Conservation (phyloP, 1,140 invertebrate genomes). For the Apolygus lucorum region DNA sequence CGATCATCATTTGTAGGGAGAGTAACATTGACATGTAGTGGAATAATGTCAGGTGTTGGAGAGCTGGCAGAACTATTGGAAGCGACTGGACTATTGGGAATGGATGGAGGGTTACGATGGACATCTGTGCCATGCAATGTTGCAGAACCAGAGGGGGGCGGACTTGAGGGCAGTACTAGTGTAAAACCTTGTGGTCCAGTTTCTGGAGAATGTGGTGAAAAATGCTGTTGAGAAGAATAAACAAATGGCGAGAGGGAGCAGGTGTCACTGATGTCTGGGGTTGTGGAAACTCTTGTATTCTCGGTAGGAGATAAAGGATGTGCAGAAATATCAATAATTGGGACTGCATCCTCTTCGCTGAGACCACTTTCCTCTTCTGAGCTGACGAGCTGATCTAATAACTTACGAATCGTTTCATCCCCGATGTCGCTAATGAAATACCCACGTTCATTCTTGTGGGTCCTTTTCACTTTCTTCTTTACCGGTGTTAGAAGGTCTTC, state of each 20-base stretch:
- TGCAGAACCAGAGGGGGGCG: background rate
- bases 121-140: background rate
- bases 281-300: background rate
- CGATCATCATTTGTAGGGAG: background rate
- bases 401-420: background rate
- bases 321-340: background rate
- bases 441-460: no score
- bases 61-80: background rate
- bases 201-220: background rate
- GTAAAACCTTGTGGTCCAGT: background rate
- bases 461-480: no score
- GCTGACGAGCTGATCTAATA: background rate
- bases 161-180: background rate
- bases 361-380: background rate
- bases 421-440: background rate
- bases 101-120: background rate
- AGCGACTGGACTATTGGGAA: background rate
- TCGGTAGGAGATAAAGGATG: background rate
- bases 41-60: background rate
- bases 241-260: no score
- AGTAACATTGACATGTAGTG: background rate
- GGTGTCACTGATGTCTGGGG: no score
- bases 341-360: background rate
- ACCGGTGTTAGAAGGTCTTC: no score
- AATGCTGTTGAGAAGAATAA: no score